Percentiles rank a stretch among this genome's conserved stretches.
phyloP scores from a whole-genome alignment of 2,888 invertebrate genomes.

The Lasioglossum zephyrum region DNA sequence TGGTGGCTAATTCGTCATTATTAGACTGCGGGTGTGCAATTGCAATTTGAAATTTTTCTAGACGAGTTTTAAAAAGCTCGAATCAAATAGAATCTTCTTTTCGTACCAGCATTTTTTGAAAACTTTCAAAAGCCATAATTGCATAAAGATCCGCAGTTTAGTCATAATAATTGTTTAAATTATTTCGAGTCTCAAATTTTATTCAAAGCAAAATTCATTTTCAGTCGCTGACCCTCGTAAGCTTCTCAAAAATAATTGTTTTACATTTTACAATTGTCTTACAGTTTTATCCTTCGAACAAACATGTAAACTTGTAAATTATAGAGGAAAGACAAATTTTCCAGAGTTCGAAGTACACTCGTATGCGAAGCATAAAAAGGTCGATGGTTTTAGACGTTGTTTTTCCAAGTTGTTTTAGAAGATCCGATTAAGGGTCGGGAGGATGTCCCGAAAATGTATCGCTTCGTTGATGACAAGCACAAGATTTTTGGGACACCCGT shows the following conservation, averaged over 20 bases:
- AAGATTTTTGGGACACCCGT: too few species aligned
- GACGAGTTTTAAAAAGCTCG: too few species aligned
- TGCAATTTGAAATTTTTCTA: too few species aligned
- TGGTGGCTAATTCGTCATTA: not conserved
- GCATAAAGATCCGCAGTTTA: too few species aligned
- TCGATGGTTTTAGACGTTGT: too few species aligned
- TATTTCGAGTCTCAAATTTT: not conserved
- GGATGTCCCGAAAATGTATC: not conserved
- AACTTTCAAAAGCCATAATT: too few species aligned
- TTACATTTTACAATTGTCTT: too few species aligned
- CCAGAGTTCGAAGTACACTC: not conserved
- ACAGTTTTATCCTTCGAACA: not conserved
- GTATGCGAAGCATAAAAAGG: not conserved
- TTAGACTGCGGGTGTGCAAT: too few species aligned
- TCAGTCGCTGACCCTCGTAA: not conserved
- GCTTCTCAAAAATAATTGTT: not conserved
- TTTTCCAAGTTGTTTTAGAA: not conserved
- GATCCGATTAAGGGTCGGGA: not conserved
- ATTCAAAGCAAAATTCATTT: not conserved
- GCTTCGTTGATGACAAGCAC: too few species aligned
- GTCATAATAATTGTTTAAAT: not conserved
- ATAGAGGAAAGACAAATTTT: not conserved
- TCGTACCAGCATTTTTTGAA: too few species aligned
- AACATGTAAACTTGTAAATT: not conserved
- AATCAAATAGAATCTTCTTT: too few species aligned